Conservation (phyloP, 2,888 invertebrate genomes). For the Stegana nigrithorax region DNA sequence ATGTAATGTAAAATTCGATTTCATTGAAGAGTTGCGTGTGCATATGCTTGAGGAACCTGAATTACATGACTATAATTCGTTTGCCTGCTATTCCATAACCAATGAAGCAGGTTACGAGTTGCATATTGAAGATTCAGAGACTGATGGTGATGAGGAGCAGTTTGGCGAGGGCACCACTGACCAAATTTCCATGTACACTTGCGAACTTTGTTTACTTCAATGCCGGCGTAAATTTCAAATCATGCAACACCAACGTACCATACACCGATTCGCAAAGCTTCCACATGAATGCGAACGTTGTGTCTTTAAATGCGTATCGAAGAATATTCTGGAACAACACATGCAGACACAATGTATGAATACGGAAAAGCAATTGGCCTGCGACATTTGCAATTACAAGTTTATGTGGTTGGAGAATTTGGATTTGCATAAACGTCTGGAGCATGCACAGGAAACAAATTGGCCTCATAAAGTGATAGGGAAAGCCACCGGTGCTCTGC, state of each 20-base stretch:
- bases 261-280: conserved; percentile 69
- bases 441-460: conserved; percentile 66
- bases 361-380: conserved; percentile 52
- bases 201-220: conserved; percentile 45
- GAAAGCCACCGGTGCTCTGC: conserved; percentile 33
- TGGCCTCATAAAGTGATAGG: no score
- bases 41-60: conserved; percentile 18
- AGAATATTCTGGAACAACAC: conserved; percentile 71
- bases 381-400: conserved; percentile 60
- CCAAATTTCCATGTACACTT: conserved; percentile 38
- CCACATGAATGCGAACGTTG: conserved; percentile 71
- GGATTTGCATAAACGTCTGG: conserved; percentile 48
- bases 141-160: not conserved
- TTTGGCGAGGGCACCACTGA: not conserved
- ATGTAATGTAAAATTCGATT: conserved; percentile 27
- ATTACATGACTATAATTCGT: conserved; percentile 10
- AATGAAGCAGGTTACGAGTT: conserved; percentile 45
- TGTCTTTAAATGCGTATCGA: conserved; percentile 71
- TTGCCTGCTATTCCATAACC: conserved; percentile 39
- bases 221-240: conserved; percentile 54
- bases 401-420: conserved; percentile 67
- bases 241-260: conserved; percentile 47
- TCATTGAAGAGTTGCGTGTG: conserved; percentile 17
- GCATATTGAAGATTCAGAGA: conserved; percentile 47
- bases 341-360: conserved; percentile 67